Percentiles rank a stretch among this genome's conserved stretches.
Evolutionary conservation across 2,888 invertebrate genomes (phyloP).

Genomic region (Ferrisia virgata): DNA sequence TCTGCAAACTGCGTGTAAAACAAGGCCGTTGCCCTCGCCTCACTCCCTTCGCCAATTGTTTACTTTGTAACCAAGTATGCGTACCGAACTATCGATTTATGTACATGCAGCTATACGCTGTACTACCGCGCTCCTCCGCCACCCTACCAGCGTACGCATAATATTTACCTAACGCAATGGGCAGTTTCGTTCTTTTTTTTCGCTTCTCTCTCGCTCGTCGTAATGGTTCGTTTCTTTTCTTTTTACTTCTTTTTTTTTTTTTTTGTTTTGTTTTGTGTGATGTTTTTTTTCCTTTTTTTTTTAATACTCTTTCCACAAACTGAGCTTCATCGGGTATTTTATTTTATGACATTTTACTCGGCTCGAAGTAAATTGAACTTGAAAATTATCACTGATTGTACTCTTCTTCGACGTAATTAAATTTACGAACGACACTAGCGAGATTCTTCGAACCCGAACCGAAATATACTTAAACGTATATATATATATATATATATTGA

Average conservation of each 20-base stretch:
- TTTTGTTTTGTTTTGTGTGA: no score
- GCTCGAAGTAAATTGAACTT: constrained; percentile 10
- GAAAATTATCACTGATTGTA: background rate
- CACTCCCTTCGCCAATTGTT: constrained; percentile 41
- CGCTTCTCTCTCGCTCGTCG: no score
- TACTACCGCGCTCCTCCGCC: no score
- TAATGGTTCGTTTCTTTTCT: background rate
- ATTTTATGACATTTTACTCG: background rate
- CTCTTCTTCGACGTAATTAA: background rate
- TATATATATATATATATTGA: background rate
- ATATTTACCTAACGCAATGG: constrained; percentile 35
- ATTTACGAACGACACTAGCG: background rate
- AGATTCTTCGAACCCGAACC: no score
- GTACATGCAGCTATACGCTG: constrained; percentile 22
- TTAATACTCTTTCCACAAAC: background rate
- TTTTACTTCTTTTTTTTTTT: background rate
- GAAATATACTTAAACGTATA: no score
- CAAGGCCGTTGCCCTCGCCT: constrained; percentile 44
- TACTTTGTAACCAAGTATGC: constrained; percentile 43
- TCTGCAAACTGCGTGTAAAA: constrained; percentile 39
- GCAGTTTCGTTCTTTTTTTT: constrained; percentile 23
- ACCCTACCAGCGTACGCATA: no score
- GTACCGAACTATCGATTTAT: constrained; percentile 41
- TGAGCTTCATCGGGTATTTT: background rate
- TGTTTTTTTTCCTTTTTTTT: background rate